Base-by-base conservation (phyloP, 2,113 vertebrate species). In the Pitta sordida region DNA sequence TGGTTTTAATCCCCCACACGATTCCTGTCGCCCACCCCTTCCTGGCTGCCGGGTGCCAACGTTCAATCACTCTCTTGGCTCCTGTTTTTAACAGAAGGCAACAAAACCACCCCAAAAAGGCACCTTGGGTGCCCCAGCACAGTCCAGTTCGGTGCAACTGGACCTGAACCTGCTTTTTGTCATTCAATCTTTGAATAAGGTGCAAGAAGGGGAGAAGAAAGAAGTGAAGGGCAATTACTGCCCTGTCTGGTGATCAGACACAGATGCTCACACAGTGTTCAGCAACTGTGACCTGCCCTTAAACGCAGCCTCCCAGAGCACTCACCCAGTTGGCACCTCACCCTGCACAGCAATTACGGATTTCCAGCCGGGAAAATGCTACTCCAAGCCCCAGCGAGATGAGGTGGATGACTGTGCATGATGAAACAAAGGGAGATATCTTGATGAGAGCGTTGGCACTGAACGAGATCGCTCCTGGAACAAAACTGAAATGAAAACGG, bases 341-440 rank as follows among this genome's bases (percentile, higher is more conserved):
- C 7, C 20, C 76, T 17, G 81, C 84, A 51, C 49, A 3, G 83
- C 4, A 77, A 92, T 90, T 78, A 94, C 1, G 23, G 21, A 77
- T 59, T 84, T 96, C 91, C 91, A 92, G 68, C 67, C 64, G 77
- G 63, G 81, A 90, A 56, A 63, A 58, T 16, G 76, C 63, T 78
- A 64, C 41, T 76, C 48, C 79, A 74, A 89, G 86, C 74, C 77
- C 69, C 2, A 80, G 46, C 6, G 3, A 20, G 10, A 67, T 12
- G 41, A 94, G 74, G 49, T 30, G 13, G 2, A 65, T 29, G 77
- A 75, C 63, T 53, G 64, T 22, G 43, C 70, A 56, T 20, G 82
- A 71, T 46, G 60, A 88, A 93, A 87, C 62, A 59, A 64, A 92
- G 79, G 29, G 36, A 90, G 63, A 32, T 5, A 84, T 41, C 63